phyloP scores from a whole-genome alignment of 1,140 invertebrate genomes.

The Brachionus calyciflorus region DNA sequence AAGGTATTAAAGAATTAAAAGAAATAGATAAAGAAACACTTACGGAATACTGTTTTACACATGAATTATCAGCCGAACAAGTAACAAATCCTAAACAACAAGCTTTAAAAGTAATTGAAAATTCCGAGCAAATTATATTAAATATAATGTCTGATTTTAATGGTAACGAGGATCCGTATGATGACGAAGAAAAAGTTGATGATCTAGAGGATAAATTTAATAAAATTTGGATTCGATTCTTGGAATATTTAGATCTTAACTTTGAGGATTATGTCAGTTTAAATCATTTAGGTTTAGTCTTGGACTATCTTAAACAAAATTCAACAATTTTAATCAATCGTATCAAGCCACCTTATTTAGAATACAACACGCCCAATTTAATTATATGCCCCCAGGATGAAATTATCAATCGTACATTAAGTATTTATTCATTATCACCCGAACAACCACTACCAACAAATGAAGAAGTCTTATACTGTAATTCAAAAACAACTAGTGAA shows the following conservation, averaged over 20 bases:
- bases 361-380: slow-evolving; percentile 51
- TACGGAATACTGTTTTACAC: slow-evolving; percentile 6
- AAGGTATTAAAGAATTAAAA: slow-evolving; percentile 47
- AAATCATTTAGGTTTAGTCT: slow-evolving; percentile 53
- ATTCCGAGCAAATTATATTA: neutral
- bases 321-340: slow-evolving; percentile 46
- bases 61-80: neutral
- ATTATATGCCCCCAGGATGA: slow-evolving; percentile 53
- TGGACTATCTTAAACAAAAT: slow-evolving; percentile 49
- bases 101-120: neutral
- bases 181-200: neutral
- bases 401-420: slow-evolving; percentile 22
- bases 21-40: neutral
- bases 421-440: neutral
- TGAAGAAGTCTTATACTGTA: slow-evolving; percentile 57
- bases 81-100: neutral
- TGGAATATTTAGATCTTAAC: slow-evolving; percentile 51
- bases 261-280: slow-evolving; percentile 54
- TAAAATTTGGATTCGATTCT: slow-evolving; percentile 52
- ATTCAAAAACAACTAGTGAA: slow-evolving; percentile 53
- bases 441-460: slow-evolving; percentile 50
- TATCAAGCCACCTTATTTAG: slow-evolving; percentile 50
- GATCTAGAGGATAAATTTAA: slow-evolving; percentile 49
- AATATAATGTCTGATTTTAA: neutral
- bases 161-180: neutral